These are phyloP conservation scores for Salminus brasiliensis DNA, from an alignment of 2,113 vertebrate genomes.

Conservation along the genomic window DNA sequence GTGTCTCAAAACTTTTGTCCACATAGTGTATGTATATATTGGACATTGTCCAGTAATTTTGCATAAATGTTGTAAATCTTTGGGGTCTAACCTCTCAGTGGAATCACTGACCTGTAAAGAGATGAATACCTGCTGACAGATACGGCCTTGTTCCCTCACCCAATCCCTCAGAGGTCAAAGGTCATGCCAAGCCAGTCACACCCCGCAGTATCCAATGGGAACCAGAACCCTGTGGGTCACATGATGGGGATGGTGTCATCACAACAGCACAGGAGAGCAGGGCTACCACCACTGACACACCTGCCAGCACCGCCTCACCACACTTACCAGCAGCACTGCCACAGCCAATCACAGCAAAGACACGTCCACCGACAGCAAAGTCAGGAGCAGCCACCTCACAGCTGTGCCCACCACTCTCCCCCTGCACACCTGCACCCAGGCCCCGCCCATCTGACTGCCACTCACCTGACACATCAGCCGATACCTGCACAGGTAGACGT, in stretches of 20 bases:
- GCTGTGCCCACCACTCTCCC: constrained; percentile 88
- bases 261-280: constrained; percentile 82
- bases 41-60: too few species aligned
- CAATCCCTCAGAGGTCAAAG: constrained; percentile 84
- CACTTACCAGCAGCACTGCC: constrained; percentile 81
- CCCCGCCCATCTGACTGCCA: constrained; percentile 83
- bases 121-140: background rate
- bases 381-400: constrained; percentile 77
- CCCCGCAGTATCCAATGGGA: constrained; percentile 83
- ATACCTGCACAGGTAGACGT: constrained; percentile 85
- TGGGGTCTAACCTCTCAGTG: too few species aligned
- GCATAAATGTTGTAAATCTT: too few species aligned
- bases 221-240: constrained; percentile 88
- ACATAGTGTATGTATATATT: too few species aligned
- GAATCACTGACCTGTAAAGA: background rate
- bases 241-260: constrained; percentile 97
- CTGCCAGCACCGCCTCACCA: constrained; percentile 83
- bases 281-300: constrained; percentile 85
- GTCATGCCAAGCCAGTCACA: constrained; percentile 77
- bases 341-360: constrained; percentile 85
- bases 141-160: background rate
- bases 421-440: constrained; percentile 82
- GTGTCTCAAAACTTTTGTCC: too few species aligned
- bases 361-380: constrained; percentile 85
- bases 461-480: constrained; percentile 84